These are phyloP conservation scores for Dendrocincla fuliginosa DNA, from an alignment of 2,797 vertebrate genomes.

Conservation along the genomic window DNA sequence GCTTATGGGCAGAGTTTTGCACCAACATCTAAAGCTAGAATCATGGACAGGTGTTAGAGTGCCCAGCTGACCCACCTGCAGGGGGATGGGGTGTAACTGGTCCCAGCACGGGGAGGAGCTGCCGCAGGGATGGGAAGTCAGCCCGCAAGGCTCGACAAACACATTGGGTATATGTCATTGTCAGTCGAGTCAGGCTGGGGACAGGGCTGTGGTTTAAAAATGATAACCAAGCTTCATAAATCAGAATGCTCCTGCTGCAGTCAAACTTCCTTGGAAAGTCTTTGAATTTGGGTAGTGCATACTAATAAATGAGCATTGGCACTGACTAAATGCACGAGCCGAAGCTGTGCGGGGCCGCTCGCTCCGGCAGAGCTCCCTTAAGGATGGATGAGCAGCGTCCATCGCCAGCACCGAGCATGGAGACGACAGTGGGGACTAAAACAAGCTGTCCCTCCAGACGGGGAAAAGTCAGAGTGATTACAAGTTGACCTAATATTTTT, in stretches of 20 bases:
- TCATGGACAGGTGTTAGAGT: not conserved
- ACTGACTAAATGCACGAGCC: not conserved
- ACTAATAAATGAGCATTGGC: constrained; percentile 31
- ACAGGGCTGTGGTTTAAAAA: constrained; percentile 37
- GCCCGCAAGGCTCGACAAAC: not conserved
- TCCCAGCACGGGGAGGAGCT: not conserved
- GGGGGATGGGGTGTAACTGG: not conserved
- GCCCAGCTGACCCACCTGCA: not conserved
- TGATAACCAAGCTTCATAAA: constrained; percentile 61
- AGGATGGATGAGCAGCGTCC: not conserved
- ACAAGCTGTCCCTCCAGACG: not conserved
- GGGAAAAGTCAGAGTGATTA: not conserved
- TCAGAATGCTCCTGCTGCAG: constrained; percentile 50
- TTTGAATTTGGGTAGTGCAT: constrained; percentile 67
- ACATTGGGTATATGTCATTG: not conserved
- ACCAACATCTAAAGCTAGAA: not conserved
- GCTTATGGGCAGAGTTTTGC: not conserved
- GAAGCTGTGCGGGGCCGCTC: not conserved
- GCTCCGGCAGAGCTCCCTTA: not conserved
- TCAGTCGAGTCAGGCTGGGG: constrained; percentile 38
- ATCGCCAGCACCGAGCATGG: fast-evolving
- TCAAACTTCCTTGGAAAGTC: constrained; percentile 69
- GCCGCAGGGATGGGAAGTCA: fast-evolving
- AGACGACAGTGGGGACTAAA: not conserved
- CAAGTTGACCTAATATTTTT: not conserved